Conservation (phyloP, 2,797 vertebrate genomes). For the Acanthurus tractus region DNA sequence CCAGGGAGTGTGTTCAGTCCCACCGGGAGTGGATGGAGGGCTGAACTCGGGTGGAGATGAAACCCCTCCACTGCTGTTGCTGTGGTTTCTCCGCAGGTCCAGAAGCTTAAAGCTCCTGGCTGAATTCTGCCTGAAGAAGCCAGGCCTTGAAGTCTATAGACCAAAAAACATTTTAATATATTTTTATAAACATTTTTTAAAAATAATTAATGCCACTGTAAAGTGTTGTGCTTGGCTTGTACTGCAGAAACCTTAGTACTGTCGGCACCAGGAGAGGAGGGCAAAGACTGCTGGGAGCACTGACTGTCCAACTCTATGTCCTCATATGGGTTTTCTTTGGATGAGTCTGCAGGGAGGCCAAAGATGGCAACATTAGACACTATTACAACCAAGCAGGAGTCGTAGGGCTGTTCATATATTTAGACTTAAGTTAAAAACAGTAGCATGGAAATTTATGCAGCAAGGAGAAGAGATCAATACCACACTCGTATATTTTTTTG, state of each 20-base stretch:
- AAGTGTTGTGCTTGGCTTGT: neutral
- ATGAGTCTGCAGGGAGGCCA: slow-evolving; percentile 68
- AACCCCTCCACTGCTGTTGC: slow-evolving; percentile 80
- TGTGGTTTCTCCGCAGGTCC: slow-evolving; percentile 85
- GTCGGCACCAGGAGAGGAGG: slow-evolving; percentile 88
- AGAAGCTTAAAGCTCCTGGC: slow-evolving; percentile 90
- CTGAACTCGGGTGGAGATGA: slow-evolving; percentile 89
- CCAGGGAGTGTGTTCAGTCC: slow-evolving; percentile 54
- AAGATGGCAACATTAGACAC: slow-evolving; percentile 11
- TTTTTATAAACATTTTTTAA: neutral
- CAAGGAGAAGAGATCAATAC: neutral
- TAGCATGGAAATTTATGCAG: neutral
- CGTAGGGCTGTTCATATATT: neutral
- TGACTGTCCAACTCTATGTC: slow-evolving; percentile 92
- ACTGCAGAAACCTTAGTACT: slow-evolving; percentile 77
- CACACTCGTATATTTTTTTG: neutral
- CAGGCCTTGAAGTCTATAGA: slow-evolving; percentile 63
- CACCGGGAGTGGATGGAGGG: slow-evolving; percentile 70
- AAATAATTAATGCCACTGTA: neutral
- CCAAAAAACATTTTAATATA: neutral
- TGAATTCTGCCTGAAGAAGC: slow-evolving; percentile 91
- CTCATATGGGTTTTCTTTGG: slow-evolving; percentile 94
- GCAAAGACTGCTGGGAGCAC: slow-evolving; percentile 88
- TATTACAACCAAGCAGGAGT: neutral
- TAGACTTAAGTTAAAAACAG: neutral